Percentiles rank a stretch among this genome's conserved stretches.
phyloP scores from a whole-genome alignment of 2,113 vertebrate genomes.

The Athene noctua region DNA sequence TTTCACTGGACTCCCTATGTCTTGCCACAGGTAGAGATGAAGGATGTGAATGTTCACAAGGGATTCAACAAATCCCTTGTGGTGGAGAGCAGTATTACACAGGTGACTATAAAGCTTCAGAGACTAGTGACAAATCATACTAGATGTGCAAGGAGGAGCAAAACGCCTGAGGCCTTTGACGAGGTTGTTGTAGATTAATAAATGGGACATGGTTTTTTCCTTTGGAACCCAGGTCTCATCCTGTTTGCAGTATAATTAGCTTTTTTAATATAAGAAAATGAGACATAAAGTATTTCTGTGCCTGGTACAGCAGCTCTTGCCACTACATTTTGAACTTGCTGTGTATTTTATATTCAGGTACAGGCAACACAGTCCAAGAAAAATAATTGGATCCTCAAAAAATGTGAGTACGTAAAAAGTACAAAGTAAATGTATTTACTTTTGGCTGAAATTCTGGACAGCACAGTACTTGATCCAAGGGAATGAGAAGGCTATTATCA shows the following conservation, averaged over 20 bases:
- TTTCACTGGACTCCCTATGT: neutral
- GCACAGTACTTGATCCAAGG: neutral
- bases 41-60: neutral
- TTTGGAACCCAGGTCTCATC: neutral
- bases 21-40: neutral
- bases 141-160: neutral
- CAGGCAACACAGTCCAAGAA: neutral
- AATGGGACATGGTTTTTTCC: neutral
- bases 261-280: neutral
- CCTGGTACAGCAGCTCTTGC: neutral
- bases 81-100: neutral
- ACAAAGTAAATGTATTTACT: neutral
- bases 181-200: neutral
- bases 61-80: neutral
- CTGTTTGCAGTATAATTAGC: neutral
- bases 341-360: neutral
- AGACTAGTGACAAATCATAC: neutral
- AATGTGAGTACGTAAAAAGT: neutral
- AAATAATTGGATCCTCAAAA: neutral
- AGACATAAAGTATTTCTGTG: neutral
- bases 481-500: neutral
- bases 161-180: neutral
- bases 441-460: neutral
- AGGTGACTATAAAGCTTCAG: neutral
- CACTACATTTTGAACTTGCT: neutral